A percentile compares a stretch with the other conserved stretches of the same genome.
Evolutionary conservation across 2,797 vertebrate genomes (phyloP).

Genomic region (Rhyacichthys aspro): DNA sequence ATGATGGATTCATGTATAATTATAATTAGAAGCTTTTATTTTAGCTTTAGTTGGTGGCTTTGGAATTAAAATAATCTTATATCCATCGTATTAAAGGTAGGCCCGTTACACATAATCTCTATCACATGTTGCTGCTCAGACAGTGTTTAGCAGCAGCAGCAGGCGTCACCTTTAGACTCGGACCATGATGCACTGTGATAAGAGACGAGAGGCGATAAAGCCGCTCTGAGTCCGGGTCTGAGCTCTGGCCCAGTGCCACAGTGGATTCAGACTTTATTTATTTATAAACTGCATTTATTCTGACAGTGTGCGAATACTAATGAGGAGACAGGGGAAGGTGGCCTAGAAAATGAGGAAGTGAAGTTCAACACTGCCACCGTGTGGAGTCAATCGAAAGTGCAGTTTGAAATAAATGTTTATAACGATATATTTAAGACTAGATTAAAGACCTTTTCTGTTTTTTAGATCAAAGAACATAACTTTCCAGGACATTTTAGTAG

Average conservation of each 20-base stretch:
- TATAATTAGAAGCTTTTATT: no score
- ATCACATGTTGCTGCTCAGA: background rate
- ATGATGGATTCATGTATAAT: no score
- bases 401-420: background rate
- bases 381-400: conserved; percentile 8
- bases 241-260: background rate
- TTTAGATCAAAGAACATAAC: no score
- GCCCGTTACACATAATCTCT: no score
- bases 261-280: conserved; percentile 2
- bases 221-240: background rate
- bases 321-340: background rate
- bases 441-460: no score
- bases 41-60: no score
- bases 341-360: background rate
- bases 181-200: background rate
- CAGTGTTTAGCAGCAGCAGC: background rate
- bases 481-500: no score
- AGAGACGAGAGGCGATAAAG: background rate
- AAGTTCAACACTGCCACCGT: background rate
- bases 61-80: no score
- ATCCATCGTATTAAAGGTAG: no score
- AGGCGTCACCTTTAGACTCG: background rate
- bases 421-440: background rate
- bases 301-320: conserved; percentile 1
- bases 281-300: conserved; percentile 4